Conservation (phyloP, 30 jellyfish, hydroid and myxozoan genomes). For the Aurelia aurita region DNA sequence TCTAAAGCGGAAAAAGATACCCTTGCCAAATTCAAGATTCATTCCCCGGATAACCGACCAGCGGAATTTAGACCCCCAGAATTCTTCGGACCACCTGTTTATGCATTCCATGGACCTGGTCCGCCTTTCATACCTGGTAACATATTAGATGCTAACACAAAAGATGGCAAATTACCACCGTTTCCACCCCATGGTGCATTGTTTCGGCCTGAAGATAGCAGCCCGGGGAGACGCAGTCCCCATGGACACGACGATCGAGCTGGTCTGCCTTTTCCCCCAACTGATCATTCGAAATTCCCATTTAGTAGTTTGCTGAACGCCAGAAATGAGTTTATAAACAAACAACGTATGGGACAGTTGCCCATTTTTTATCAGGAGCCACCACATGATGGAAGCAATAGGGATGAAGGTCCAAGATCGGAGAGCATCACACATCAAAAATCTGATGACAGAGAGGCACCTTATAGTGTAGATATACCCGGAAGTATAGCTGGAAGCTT, state of each 20-base stretch:
- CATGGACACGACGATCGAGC: slow-evolving; percentile 39
- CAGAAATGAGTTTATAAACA: slow-evolving; percentile 37
- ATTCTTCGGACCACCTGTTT: slow-evolving; percentile 49
- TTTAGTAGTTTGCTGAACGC: slow-evolving; percentile 33
- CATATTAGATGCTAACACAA: slow-evolving; percentile 39
- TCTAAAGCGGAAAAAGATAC: slow-evolving; percentile 45
- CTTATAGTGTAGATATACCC: slow-evolving; percentile 2
- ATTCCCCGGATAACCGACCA: slow-evolving; percentile 49
- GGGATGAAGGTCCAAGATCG: not conserved
- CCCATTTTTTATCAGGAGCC: slow-evolving; percentile 37
- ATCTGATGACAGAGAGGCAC: slow-evolving; percentile 39
- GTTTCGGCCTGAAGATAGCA: slow-evolving; percentile 26
- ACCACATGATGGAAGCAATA: slow-evolving; percentile 24
- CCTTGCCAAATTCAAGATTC: slow-evolving; percentile 36
- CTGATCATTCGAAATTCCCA: slow-evolving; percentile 24
- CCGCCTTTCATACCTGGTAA: slow-evolving; percentile 60
- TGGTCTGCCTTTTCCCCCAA: slow-evolving; percentile 4
- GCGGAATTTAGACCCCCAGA: slow-evolving; percentile 51
- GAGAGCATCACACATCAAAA: slow-evolving; percentile 8
- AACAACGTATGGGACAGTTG: slow-evolving; percentile 43
- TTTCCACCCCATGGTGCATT: slow-evolving; percentile 35
- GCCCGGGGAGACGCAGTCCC: slow-evolving; percentile 53
- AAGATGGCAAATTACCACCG: slow-evolving; percentile 12
- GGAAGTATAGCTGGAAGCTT: not conserved
- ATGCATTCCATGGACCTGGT: slow-evolving; percentile 47